Conservation (phyloP, 2,797 vertebrate species). For the Synaphobranchus kaupii region DNA sequence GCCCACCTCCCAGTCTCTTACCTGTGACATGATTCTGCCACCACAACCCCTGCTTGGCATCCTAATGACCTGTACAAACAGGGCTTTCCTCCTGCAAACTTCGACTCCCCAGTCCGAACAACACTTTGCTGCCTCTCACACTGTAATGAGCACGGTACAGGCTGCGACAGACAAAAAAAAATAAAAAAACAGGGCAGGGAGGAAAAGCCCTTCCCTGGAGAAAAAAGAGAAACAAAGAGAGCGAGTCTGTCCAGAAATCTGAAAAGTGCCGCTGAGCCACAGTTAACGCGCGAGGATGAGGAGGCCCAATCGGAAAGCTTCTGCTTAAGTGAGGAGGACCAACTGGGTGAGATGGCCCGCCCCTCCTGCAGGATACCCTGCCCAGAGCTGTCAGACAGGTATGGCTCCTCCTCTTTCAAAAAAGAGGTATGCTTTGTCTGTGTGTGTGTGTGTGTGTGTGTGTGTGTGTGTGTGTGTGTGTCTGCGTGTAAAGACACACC, state of each 20-base stretch:
- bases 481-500: neutral
- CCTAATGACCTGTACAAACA: constrained; percentile 20
- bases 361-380: constrained; percentile 25
- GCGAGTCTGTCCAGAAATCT: constrained; percentile 41
- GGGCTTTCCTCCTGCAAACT: constrained; percentile 30
- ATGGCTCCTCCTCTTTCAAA: constrained; percentile 11
- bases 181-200: constrained; percentile 26
- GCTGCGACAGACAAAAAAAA: constrained; percentile 33
- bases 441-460: neutral
- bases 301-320: neutral
- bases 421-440: neutral
- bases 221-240: constrained; percentile 25
- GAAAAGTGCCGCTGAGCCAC: constrained; percentile 33
- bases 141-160: constrained; percentile 33
- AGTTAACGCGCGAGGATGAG: constrained; percentile 17
- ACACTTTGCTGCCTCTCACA: constrained; percentile 24
- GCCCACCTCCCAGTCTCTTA: constrained; percentile 20
- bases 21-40: constrained; percentile 44
- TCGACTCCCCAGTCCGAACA: constrained; percentile 22
- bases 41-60: constrained; percentile 40
- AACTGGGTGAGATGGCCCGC: constrained; percentile 22
- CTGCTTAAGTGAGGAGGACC: constrained; percentile 6
- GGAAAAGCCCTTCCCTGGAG: constrained; percentile 42
- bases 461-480: neutral
- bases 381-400: constrained; percentile 38